Evolutionary conservation across 2,113 vertebrate genomes (phyloP).

Genomic region (Protobothrops mucrosquamatus): DNA sequence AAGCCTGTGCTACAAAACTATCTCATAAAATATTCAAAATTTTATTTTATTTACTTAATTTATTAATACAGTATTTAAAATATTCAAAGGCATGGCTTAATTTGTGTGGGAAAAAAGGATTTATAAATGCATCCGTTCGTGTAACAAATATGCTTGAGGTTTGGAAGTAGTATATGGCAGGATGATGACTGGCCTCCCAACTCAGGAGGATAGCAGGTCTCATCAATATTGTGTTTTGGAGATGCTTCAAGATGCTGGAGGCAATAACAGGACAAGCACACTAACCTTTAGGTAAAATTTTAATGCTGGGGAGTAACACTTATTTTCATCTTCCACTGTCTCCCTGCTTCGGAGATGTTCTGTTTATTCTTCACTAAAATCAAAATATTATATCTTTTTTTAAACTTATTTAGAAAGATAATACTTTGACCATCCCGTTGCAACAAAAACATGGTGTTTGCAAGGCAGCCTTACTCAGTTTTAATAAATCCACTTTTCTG

Average conservation of each 20-base stretch:
- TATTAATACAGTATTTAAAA: neutral
- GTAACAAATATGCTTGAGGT: neutral
- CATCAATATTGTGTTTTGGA: neutral
- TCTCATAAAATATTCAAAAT: neutral
- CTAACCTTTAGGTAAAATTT: neutral
- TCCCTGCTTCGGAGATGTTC: neutral
- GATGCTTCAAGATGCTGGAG: neutral
- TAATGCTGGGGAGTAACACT: neutral
- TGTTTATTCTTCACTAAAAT: neutral
- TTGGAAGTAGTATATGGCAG: neutral
- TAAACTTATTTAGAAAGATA: neutral
- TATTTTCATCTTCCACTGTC: neutral
- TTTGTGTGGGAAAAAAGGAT: neutral
- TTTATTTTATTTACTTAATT: neutral
- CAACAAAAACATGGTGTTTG: neutral
- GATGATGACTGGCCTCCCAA: neutral
- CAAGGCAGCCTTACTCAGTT: neutral
- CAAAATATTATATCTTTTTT: neutral
- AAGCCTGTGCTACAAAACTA: neutral
- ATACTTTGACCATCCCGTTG: neutral
- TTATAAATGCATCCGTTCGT: neutral
- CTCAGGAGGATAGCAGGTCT: neutral
- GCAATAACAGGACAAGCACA: neutral
- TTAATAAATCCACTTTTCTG: neutral
- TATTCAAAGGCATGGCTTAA: slow-evolving; percentile 10